phyloP scores from a whole-genome alignment of 1,140 invertebrate species.

The Lineus longissimus region DNA sequence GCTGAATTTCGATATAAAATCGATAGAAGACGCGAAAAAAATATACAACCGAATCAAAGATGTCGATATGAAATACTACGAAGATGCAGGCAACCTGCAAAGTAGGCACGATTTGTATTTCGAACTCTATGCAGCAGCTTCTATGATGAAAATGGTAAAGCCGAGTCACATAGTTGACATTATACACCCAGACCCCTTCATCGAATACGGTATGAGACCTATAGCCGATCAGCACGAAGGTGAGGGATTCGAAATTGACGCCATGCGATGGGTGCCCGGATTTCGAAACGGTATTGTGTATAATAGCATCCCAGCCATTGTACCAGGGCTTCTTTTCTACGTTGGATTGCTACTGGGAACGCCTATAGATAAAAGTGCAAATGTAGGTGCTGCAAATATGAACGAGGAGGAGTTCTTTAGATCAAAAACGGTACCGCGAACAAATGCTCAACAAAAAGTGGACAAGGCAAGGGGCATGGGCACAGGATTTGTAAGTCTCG shows the following conservation, averaged over 20 bases:
- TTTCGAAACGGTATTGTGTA: slow-evolving; percentile 1
- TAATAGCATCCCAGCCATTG: background rate
- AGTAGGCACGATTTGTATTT: slow-evolving; percentile 6
- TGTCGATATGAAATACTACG: slow-evolving; percentile 7
- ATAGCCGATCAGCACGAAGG: slow-evolving; percentile 1
- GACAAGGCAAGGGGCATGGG: background rate
- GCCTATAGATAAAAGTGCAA: background rate
- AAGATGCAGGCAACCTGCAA: background rate
- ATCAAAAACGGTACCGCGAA: background rate
- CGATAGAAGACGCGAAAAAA: slow-evolving; percentile 7
- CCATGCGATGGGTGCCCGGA: slow-evolving; percentile 3
- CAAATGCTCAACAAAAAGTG: background rate
- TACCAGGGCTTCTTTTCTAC: slow-evolving; percentile 1
- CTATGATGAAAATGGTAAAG: slow-evolving; percentile 5
- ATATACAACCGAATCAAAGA: slow-evolving; percentile 5
- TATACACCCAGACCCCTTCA: background rate
- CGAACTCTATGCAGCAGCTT: background rate
- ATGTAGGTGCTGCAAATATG: slow-evolving; percentile 6
- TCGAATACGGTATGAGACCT: slow-evolving; percentile 4
- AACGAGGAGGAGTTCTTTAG: slow-evolving; percentile 1
- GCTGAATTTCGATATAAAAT: slow-evolving; percentile 3
- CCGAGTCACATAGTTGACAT: background rate
- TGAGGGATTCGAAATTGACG: slow-evolving; percentile 6
- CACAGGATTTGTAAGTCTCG: background rate
- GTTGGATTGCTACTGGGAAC: background rate